phyloP scores from a whole-genome alignment of 2,797 vertebrate genomes.

The Anguilla megastoma region DNA sequence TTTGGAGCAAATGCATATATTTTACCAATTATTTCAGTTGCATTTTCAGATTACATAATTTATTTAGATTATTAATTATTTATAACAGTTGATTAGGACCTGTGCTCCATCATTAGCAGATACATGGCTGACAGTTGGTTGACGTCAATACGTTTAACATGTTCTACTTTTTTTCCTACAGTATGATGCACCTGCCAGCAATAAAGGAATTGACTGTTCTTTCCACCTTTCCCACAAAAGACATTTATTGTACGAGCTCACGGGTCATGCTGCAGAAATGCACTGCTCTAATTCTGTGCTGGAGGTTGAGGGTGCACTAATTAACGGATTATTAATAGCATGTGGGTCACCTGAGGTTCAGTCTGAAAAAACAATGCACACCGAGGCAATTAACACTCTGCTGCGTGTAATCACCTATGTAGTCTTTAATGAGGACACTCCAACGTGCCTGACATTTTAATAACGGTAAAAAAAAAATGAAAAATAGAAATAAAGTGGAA shows the following conservation, averaged over 20 bases:
- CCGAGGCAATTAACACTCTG: constrained; percentile 8
- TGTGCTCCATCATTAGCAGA: not conserved
- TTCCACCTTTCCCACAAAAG: not conserved
- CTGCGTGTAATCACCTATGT: constrained; percentile 22
- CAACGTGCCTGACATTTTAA: constrained; percentile 18
- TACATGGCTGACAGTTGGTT: not conserved
- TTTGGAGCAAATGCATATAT: not conserved
- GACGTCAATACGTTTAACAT: not conserved
- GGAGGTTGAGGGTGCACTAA: not conserved
- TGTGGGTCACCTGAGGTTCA: constrained; percentile 12
- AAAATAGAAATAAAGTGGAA: not conserved
- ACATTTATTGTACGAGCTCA: not conserved
- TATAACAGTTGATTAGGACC: not conserved
- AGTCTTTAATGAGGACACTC: constrained; percentile 19
- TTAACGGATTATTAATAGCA: constrained; percentile 23
- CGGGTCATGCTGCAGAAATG: not conserved
- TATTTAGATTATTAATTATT: not conserved
- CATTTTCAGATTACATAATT: not conserved
- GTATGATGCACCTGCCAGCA: not conserved
- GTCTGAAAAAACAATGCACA: constrained; percentile 9
- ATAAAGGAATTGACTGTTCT: not conserved
- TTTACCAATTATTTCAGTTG: not conserved
- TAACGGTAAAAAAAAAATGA: not conserved
- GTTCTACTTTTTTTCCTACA: not conserved
- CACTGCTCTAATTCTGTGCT: not conserved